Evolutionary conservation across 2,888 invertebrate species (phyloP), one percentile per base, ranked within the genome.

Genomic region (Scaptomyza caliginosa): DNA sequence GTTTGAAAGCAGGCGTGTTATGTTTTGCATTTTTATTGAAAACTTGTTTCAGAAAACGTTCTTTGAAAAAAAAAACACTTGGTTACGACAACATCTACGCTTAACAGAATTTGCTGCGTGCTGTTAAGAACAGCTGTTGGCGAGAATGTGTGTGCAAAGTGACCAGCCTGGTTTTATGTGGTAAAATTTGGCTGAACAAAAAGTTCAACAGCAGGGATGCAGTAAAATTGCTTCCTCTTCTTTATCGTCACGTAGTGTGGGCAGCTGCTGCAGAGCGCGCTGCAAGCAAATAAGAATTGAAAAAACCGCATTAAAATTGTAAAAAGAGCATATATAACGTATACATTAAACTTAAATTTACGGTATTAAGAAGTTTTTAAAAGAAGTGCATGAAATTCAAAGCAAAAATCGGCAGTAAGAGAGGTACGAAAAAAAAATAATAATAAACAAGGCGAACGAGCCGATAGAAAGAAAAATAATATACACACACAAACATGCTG

Each of bases 381-480:
- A 49, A 32, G 21, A 59, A 49, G 43, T 55, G 49, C 13, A 39
- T 19, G 39, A 34, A 62, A 66, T 43, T 59, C 38, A 13, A 34
- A 19, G 28, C 54, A 38, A 57, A 57, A 62, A 43, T n/a, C 50
- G 34, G 24, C 63, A 50, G 17, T 54, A 68, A 71, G 54, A 60
- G 65, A 83, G 83, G 83, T 83, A 78, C 77, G 77, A 71, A 63
- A 83, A 57, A 57, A 50, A 52, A 70, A 75, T 57, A 76, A 74
- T 69, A 75, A 82, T 79, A 84, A 83, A 83, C 85, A 83, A 83
- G 87, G 64, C 86, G 74, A 83, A 81, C 76, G 74, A 78, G 74
- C 67, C 71, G 78, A 77, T 77, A 74, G 75, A 74, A 72, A 68
- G 67, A 84, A 88, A 83, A 87, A 85, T 82, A 84, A 88, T 76